Conservation (phyloP, 1,140 invertebrate genomes). For the Aphaenogaster ashmeadi region DNA sequence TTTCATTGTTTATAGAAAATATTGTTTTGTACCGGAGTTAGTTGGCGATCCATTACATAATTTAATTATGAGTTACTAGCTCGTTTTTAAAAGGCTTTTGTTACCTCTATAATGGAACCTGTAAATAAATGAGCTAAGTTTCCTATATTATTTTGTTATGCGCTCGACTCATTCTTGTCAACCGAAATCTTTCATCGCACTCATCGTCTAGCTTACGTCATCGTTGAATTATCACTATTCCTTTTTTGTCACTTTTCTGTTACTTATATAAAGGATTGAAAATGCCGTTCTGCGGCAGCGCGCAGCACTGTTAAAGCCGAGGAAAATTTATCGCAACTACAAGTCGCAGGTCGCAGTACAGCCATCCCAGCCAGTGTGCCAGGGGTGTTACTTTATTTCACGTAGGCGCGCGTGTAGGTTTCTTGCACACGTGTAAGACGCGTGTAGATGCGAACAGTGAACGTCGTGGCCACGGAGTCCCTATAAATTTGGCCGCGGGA, state of each 20-base stretch:
- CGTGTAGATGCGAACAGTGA: conserved; percentile 20
- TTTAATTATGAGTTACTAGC: conserved; percentile 53
- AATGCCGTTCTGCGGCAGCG: conserved; percentile 42
- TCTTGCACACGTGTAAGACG: background rate
- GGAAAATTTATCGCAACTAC: conserved; percentile 55
- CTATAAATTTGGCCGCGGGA: conserved; percentile 49
- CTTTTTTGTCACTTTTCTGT: conserved; percentile 40
- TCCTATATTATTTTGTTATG: conserved; percentile 2
- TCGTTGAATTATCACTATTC: conserved; percentile 33
- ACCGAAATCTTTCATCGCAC: conserved; percentile 12
- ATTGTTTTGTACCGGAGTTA: background rate
- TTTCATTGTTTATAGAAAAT: conserved; percentile 28
- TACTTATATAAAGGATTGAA: conserved; percentile 57
- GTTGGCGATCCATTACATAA: conserved; percentile 48
- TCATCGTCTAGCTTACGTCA: background rate
- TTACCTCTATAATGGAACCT: conserved; percentile 18
- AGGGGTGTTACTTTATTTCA: conserved; percentile 60
- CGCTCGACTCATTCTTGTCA: background rate
- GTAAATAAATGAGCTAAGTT: conserved; percentile 60
- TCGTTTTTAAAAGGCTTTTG: conserved; percentile 40
- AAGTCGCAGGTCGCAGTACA: conserved; percentile 48
- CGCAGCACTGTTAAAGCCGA: conserved; percentile 31
- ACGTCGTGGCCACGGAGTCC: conserved; percentile 38
- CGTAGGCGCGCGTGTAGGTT: conserved; percentile 17
- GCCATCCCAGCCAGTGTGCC: conserved; percentile 43